Base-by-base conservation (phyloP, 2,113 vertebrate genomes). In the Perca flavescens region DNA sequence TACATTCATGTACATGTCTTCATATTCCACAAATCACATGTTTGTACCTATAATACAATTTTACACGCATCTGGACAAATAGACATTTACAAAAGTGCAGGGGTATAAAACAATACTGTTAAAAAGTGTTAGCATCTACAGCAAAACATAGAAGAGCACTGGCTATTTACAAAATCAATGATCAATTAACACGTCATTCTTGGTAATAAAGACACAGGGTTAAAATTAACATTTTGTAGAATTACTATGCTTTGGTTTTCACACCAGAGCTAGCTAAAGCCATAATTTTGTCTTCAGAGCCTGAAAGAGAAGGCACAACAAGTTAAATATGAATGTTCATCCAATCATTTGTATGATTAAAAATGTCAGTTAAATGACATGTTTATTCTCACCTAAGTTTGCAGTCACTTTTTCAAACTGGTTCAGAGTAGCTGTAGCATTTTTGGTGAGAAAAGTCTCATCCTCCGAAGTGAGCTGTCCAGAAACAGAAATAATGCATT, bases 211-310 rank as follows among this genome's bases (percentile, higher is more conserved):
- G 56, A 85, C 13, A 49, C 13, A 12, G 5, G 53, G n/a, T 50
- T 54, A 74, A 83, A 82, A 72, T 81, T 0, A 21, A 25, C 21
- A 46, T 71, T 65, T 54, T 34, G 36, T 67, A 43, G 28, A 0
- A 28, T 13, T 4, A 43, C 71, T 93, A 95, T 17, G 95, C 94
- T 69, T 97, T 96, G 34, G 94, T 94, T 90, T 97, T 98, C 86
- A 99, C 97, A 79, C 97, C 97, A 88, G 97, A 96, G 92, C 96
- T 97, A 47, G 98, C 98, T 86, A 99, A 94, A 88, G 98, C 98
- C 93, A 99, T 92, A 82, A 99, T 97, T 92, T 99, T 99, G 92
- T 99, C 98, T 92, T 97, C 98, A 10, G 97, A 98, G 28, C 98
- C 98, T 99, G 69, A 64, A 88, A 89, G 63, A 81, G 56, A 83